Percentiles rank a stretch among this genome's conserved stretches.
Evolutionary conservation across 2,888 invertebrate genomes (phyloP).

Genomic region (Odontocolon sp.): DNA sequence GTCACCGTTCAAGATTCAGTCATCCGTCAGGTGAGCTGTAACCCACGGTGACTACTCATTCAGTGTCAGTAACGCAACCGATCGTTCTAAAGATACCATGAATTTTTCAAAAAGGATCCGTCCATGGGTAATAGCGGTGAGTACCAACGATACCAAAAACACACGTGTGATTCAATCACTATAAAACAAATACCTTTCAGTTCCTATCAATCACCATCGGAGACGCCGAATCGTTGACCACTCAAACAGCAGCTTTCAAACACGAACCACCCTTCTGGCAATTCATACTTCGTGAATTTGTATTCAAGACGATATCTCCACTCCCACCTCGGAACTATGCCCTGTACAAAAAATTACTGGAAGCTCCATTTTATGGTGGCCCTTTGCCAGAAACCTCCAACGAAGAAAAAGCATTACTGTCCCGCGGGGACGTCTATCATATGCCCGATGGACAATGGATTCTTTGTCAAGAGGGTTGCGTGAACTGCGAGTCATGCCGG

Average conservation of each 20-base stretch:
- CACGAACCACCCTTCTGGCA: slow-evolving; percentile 67
- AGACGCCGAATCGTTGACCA: slow-evolving; percentile 5
- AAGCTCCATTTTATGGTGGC: slow-evolving; percentile 71
- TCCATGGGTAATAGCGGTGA: slow-evolving; percentile 40
- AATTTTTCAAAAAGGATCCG: slow-evolving; percentile 12
- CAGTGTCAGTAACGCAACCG: slow-evolving; percentile 47
- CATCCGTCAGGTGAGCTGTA: slow-evolving; percentile 61
- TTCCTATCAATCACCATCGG: slow-evolving; percentile 22
- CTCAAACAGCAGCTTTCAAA: too few relatives aligned
- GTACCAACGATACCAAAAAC: slow-evolving; percentile 3
- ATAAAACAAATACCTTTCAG: slow-evolving; percentile 35
- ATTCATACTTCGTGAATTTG: slow-evolving; percentile 69
- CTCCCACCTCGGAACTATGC: slow-evolving; percentile 61
- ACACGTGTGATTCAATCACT: neutral
- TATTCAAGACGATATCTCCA: slow-evolving; percentile 73
- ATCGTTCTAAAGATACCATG: slow-evolving; percentile 44
- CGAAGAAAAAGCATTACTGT: slow-evolving; percentile 60
- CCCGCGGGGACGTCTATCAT: slow-evolving; percentile 70
- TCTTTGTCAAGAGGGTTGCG: slow-evolving; percentile 70
- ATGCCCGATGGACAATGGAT: slow-evolving; percentile 67
- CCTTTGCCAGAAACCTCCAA: slow-evolving; percentile 53
- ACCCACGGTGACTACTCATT: slow-evolving; percentile 28
- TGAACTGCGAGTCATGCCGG: slow-evolving; percentile 66
- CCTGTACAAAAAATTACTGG: slow-evolving; percentile 67
- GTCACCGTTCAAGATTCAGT: slow-evolving; percentile 64